Evolutionary conservation across 2,113 vertebrate species (phyloP), one percentile per base, ranked within the genome.

Genomic region (Mormyrus iriodes): DNA sequence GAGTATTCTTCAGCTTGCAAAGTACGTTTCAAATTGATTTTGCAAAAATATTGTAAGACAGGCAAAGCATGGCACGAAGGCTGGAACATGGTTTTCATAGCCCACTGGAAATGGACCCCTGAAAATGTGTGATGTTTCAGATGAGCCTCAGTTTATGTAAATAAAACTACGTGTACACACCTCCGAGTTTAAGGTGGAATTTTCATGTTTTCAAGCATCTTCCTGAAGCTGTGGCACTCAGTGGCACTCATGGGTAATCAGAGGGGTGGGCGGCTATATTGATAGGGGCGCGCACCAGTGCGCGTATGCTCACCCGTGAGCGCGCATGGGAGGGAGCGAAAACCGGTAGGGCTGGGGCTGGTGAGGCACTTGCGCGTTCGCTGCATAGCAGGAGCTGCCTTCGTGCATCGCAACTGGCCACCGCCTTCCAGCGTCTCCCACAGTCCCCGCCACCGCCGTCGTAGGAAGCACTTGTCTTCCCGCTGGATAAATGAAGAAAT

Each of bases 341-440:
- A 19, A 55, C 31, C 10, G 51, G 27, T 53, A 15, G 87, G 91
- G 88, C 27, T 46, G 61, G 65, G 44, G 51, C 27, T 82, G 69
- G 82, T n/a, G 82, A 84, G 53, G 82, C 86, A 88, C 88, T 87
- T 90, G 91, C 90, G 91, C 90, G 90, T 21, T 76, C 73, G 90
- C 87, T 87, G 85, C 90, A 89, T 88, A 53, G 83, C 89, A 31
- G 93, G 93, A 95, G 93, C 93, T 91, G 92, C 91, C 91, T 88
- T 73, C 90, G 79, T 83, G 88, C 90, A 91, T 92, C 93, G 93
- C 92, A 91, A 93, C 92, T 92, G 90, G 93, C 93, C 95, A 93
- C 95, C 95, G 95, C 95, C 95, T 95, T 94, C 94, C 91, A 91
- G 61, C 87, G 90, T 42, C 85, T 24, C 89, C 51, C 31, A 2